Percentiles rank a stretch among this genome's conserved stretches.
Evolutionary conservation across 2,797 vertebrate genomes (phyloP).

Genomic region (Sebastes paucispinis): DNA sequence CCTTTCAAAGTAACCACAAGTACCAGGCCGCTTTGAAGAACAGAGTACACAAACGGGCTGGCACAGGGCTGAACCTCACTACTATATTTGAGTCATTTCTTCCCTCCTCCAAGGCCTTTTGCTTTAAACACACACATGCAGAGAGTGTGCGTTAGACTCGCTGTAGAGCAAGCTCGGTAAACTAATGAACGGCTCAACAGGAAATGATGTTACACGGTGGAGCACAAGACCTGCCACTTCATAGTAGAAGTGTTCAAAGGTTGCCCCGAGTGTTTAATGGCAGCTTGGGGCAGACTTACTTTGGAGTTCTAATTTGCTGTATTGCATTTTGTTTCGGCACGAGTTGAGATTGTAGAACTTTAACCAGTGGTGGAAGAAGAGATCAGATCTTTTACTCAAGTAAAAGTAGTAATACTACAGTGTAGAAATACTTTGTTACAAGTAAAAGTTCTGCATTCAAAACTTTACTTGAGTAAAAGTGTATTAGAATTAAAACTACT

Average conservation of each 20-base stretch:
- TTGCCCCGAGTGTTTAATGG: neutral
- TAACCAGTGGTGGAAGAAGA: neutral
- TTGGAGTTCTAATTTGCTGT: neutral
- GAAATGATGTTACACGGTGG: conserved; percentile 4
- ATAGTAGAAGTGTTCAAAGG: neutral
- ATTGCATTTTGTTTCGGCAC: neutral
- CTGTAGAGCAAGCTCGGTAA: neutral
- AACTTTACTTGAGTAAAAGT: neutral
- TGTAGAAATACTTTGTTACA: no score
- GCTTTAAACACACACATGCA: conserved; percentile 13
- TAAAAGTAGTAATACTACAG: no score
- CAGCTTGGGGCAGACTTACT: neutral
- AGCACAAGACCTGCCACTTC: conserved; percentile 10
- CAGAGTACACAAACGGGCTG: conserved; percentile 64
- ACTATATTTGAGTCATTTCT: conserved; percentile 74
- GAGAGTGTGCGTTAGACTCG: conserved; percentile 42
- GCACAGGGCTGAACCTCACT: conserved; percentile 52
- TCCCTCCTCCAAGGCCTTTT: conserved; percentile 34
- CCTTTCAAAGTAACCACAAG: conserved; percentile 74
- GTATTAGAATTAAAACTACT: no score
- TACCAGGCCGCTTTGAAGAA: conserved; percentile 68
- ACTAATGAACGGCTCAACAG: conserved; percentile 23
- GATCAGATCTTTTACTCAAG: neutral
- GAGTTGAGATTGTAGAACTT: neutral
- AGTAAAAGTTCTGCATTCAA: neutral